Conservation (phyloP, 1,140 invertebrate genomes). For the Diabrotica undecimpunctata region DNA sequence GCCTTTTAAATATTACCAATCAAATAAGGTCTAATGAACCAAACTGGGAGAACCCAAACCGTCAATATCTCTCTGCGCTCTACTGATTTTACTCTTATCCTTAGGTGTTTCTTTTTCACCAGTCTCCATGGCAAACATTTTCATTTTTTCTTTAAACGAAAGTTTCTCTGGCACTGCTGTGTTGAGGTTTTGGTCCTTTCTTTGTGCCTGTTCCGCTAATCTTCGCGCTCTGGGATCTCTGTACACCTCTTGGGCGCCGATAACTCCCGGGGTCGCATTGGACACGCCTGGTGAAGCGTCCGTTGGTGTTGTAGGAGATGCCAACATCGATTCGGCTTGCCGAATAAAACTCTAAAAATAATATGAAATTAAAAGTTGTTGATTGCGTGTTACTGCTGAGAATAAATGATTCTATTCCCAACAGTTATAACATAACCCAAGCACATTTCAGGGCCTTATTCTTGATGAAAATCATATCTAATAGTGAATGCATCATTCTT, state of each 20-base stretch:
- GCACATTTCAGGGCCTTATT: too few relatives aligned
- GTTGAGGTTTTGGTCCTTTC: conserved; percentile 59
- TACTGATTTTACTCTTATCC: conserved; percentile 91
- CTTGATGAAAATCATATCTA: too few relatives aligned
- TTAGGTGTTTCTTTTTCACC: conserved; percentile 82
- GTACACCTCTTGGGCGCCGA: conserved; percentile 92
- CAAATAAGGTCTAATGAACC: conserved; percentile 37
- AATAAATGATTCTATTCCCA: too few relatives aligned
- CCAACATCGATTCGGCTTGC: conserved; percentile 72
- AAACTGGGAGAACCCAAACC: conserved; percentile 52
- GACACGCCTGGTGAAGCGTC: conserved; percentile 51
- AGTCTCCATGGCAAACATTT: conserved; percentile 93
- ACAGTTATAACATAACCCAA: too few relatives aligned
- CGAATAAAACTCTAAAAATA: conserved; percentile 70
- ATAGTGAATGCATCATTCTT: too few relatives aligned
- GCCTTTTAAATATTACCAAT: too few relatives aligned
- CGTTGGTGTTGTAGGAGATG: conserved; percentile 67
- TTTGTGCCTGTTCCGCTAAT: conserved; percentile 73
- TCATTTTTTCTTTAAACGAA: conserved; percentile 94
- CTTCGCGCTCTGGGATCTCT: conserved; percentile 80
- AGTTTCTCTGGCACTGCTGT: conserved; percentile 82
- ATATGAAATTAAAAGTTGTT: conserved; percentile 10
- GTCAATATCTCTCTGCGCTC: conserved; percentile 88
- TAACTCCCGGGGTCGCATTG: conserved; percentile 80
- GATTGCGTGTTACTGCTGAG: background rate